Evolutionary conservation across 2,888 invertebrate genomes (phyloP).

Genomic region (Ptychoptera contaminata): DNA sequence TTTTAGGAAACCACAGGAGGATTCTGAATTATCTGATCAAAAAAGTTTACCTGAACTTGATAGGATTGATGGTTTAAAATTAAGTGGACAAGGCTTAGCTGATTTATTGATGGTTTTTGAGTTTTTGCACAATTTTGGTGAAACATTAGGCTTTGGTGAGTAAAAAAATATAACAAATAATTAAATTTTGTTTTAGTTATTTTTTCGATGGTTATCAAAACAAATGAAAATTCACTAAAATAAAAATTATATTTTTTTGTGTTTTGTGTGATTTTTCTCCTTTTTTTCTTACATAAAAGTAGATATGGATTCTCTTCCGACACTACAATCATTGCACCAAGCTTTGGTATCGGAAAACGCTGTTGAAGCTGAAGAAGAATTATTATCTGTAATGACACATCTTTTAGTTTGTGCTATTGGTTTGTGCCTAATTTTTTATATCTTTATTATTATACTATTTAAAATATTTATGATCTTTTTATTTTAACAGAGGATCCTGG

Average conservation of each 20-base stretch:
- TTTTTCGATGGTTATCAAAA: neutral
- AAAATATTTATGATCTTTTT: too few relatives aligned
- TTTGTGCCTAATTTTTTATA: too few relatives aligned
- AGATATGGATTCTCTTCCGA: constrained; percentile 79
- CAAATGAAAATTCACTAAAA: neutral
- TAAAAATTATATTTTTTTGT: neutral
- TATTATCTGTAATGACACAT: constrained; percentile 77
- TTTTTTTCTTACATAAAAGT: constrained; percentile 11
- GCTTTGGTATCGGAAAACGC: constrained; percentile 63
- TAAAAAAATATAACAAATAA: constrained; percentile 8
- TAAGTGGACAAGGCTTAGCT: constrained; percentile 80
- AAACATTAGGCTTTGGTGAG: constrained; percentile 84
- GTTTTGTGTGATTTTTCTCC: too few relatives aligned
- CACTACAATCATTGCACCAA: constrained; percentile 70
- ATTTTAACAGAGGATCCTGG: constrained; percentile 80
- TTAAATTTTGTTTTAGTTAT: neutral
- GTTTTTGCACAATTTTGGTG: constrained; percentile 91
- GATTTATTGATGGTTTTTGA: constrained; percentile 92
- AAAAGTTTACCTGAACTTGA: constrained; percentile 53
- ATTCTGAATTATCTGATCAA: constrained; percentile 68
- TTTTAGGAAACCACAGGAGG: constrained; percentile 83
- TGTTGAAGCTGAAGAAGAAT: constrained; percentile 67
- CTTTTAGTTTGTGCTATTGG: constrained; percentile 73
- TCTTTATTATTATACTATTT: too few relatives aligned
- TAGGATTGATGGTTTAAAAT: constrained; percentile 61